Evolutionary conservation across 2,113 vertebrate genomes (phyloP), one percentile per base, ranked within the genome.

Genomic region (Formicarius rufipectus): DNA sequence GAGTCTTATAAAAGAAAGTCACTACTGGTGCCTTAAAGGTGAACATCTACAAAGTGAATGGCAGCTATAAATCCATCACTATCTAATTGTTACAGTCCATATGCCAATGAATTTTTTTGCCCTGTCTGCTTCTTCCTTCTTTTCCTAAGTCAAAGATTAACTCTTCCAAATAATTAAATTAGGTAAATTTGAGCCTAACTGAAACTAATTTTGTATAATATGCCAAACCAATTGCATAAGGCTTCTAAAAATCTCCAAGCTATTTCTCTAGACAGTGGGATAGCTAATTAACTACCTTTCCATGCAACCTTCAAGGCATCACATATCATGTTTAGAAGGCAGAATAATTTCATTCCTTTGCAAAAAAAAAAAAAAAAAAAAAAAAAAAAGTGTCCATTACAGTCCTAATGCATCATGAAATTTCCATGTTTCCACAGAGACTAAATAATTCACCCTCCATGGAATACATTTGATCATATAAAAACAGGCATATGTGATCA

Each of bases 221-320:
- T 97, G 96, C 95, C 95, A 96, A 97, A 96, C 82, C 96, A 97
- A 98, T 98, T 98, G 95, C 97, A 96, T 94, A 90, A 89, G 86
- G 66, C 91, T 96, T 96, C 95, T 93, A 96, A 97, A 97, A 98
- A 73, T 96, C 97, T 97, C 96, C 89, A 93, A 93, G 91, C 96
- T 97, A 97, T 98, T 97, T 97, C 97, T 98, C 97, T 89, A 98
- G 97, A 96, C 97, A 96, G 90, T 94, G 92, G 91, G 95, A 72
- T 96, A 97, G 97, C 97, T 98, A 97, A 98, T 98, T 98, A 97
- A 97, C 97, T 97, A 97, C 93, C 95, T 97, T 97, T 96, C 76
- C 81, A 93, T 96, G 96, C 95, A 95, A 93, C 93, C 97, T 98
- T 97, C 69, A 85, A 97, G 96, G 97, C 93, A 97, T 94, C 96